Conservation (phyloP, 1,140 invertebrate species). For the Drosophila miranda region DNA sequence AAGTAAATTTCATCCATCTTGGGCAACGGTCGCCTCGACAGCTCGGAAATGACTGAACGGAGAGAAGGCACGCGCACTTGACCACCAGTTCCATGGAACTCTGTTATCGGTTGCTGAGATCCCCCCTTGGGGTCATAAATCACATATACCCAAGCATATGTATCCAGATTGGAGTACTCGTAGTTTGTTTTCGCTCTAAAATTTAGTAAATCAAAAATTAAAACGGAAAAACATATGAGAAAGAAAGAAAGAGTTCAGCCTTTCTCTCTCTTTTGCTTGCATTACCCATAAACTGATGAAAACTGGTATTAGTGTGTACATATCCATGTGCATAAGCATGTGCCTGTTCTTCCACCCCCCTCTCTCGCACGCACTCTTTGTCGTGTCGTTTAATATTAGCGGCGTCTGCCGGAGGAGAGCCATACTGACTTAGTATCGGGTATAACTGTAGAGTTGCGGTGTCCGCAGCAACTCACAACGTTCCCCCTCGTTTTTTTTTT, state of each 20-base stretch:
- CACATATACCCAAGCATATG: not conserved
- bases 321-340: not conserved
- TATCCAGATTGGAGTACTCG: not conserved
- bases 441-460: no score
- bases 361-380: no score
- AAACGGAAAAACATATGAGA: constrained; percentile 14
- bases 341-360: constrained; percentile 7
- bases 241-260: constrained; percentile 18
- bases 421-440: no score
- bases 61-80: not conserved
- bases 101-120: constrained; percentile 15
- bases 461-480: no score
- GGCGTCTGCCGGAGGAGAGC: no score
- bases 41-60: constrained; percentile 14
- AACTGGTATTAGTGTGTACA: not conserved
- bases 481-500: no score
- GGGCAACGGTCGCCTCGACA: not conserved
- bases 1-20: constrained; percentile 29
- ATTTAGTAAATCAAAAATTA: constrained; percentile 39
- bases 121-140: not conserved
- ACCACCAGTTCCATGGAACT: not conserved
- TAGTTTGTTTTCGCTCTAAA: not conserved
- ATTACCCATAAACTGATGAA: constrained; percentile 33
- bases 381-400: no score
- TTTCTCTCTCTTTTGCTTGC: constrained; percentile 16